Conservation (phyloP, 2,888 invertebrate genomes). For the Cephus pulcher region DNA sequence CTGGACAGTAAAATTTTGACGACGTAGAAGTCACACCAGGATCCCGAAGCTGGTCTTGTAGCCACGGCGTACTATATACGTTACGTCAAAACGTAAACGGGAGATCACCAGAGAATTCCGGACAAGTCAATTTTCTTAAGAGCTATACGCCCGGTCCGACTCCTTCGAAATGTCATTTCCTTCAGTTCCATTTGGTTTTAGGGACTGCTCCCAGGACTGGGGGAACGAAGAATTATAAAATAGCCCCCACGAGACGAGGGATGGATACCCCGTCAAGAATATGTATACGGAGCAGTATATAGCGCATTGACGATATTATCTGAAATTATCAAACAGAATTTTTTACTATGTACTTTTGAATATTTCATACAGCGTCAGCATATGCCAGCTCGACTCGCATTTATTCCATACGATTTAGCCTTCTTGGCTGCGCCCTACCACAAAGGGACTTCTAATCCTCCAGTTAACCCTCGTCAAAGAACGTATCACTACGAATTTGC, state of each 20-base stretch:
- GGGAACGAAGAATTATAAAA: background rate
- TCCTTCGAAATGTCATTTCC: background rate
- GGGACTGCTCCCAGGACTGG: background rate
- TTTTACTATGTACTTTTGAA: background rate
- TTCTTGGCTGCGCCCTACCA: background rate
- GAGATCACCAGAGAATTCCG: background rate
- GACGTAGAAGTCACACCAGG: background rate
- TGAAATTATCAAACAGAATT: background rate
- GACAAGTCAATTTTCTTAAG: constrained; percentile 3
- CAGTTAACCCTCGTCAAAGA: background rate
- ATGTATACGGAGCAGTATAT: background rate
- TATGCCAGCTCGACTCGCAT: background rate
- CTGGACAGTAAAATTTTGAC: background rate
- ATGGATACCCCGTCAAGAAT: too few relatives aligned
- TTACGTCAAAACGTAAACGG: background rate
- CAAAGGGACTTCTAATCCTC: background rate
- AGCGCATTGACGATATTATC: background rate
- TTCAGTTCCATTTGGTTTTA: background rate
- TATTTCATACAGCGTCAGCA: background rate
- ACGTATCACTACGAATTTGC: background rate
- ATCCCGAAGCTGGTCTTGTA: background rate
- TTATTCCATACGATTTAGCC: background rate
- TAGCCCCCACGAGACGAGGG: background rate
- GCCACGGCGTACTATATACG: background rate
- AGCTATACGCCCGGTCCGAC: background rate